Evolutionary conservation across 1,140 invertebrate genomes (phyloP).

Genomic region (Phthorimaea operculella): DNA sequence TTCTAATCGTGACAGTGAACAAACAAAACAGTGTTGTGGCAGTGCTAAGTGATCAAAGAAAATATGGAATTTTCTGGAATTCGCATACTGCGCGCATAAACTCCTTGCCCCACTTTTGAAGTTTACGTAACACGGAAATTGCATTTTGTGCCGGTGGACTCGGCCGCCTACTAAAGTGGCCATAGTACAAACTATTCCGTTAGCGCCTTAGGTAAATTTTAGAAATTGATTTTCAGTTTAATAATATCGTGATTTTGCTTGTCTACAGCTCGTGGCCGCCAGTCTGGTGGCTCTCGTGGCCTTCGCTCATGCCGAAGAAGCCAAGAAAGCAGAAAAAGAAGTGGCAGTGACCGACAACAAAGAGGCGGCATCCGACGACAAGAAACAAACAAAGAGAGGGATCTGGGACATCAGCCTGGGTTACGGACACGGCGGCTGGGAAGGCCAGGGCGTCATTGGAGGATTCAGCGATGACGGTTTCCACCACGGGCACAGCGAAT

Average conservation of each 20-base stretch:
- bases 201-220: background rate
- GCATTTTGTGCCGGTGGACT: slow-evolving; percentile 24
- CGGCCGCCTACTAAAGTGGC: slow-evolving; percentile 24
- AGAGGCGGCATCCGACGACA: slow-evolving; percentile 62
- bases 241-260: slow-evolving; percentile 5
- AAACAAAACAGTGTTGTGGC: slow-evolving; percentile 16
- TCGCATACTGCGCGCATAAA: slow-evolving; percentile 9
- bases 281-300: slow-evolving; percentile 70
- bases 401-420: slow-evolving; percentile 69
- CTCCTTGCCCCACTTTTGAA: slow-evolving; percentile 26
- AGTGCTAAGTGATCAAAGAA: slow-evolving; percentile 13
- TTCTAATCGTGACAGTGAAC: slow-evolving; percentile 16
- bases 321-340: slow-evolving; percentile 68
- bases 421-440: slow-evolving; percentile 42
- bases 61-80: slow-evolving; percentile 28
- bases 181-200: slow-evolving; percentile 9
- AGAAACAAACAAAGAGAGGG: slow-evolving; percentile 80
- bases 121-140: slow-evolving; percentile 41
- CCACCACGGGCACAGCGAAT: slow-evolving; percentile 53
- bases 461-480: slow-evolving; percentile 30
- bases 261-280: slow-evolving; percentile 64
- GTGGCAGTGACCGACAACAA: slow-evolving; percentile 59
- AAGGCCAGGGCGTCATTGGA: slow-evolving; percentile 27
- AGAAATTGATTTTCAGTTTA: background rate
- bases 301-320: slow-evolving; percentile 61